Evolutionary conservation across 2,113 vertebrate genomes (phyloP).

Genomic region (Alouatta palliata): DNA sequence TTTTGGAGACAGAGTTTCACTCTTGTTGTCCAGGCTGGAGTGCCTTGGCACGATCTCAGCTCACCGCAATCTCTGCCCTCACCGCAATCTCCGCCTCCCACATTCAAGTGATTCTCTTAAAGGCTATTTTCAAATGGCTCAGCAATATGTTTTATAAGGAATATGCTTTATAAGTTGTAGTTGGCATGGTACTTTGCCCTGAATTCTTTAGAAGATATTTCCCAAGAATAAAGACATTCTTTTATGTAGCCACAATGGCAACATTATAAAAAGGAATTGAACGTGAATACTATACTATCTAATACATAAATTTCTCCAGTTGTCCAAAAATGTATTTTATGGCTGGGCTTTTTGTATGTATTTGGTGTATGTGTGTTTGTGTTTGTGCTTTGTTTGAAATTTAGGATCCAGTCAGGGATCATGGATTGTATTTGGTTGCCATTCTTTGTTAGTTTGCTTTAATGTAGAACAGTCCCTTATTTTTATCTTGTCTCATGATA

Average conservation of each 20-base stretch:
- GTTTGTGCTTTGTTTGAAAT: neutral
- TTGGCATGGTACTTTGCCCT: neutral
- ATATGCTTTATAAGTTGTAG: neutral
- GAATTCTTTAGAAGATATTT: conserved; percentile 38
- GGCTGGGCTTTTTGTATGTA: neutral
- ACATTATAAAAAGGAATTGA: neutral
- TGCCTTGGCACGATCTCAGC: no score
- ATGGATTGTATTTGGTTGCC: conserved; percentile 3
- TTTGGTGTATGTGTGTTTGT: neutral
- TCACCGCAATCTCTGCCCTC: no score
- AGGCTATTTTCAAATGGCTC: neutral
- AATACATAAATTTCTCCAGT: neutral
- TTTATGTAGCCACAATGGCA: neutral
- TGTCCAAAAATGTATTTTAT: neutral
- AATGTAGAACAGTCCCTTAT: neutral
- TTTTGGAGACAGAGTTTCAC: no score
- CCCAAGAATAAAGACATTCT: neutral
- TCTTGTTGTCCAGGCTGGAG: no score
- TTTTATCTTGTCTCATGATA: neutral
- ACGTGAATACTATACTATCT: neutral
- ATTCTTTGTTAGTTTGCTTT: conserved; percentile 1
- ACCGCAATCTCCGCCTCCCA: no score
- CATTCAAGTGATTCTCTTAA: neutral
- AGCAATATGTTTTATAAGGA: neutral
- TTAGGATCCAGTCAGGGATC: neutral